Evolutionary conservation across 1,140 invertebrate genomes (phyloP).

Genomic region (Calycopis cecrops): DNA sequence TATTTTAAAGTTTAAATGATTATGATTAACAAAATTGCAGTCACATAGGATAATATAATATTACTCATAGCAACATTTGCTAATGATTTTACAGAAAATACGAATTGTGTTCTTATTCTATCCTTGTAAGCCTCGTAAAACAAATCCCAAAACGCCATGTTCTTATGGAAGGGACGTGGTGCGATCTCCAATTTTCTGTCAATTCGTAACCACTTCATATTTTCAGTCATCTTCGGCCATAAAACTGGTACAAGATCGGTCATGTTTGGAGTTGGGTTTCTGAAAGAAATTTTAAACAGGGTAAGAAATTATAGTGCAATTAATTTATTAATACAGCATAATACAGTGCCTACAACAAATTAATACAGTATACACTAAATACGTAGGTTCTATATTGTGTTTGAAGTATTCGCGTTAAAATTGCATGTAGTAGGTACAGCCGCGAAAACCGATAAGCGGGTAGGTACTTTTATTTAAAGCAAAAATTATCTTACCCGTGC

Average conservation of each 20-base stretch:
- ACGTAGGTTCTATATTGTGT: no score
- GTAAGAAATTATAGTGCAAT: no score
- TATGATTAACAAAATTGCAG: no score
- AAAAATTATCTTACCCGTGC: conserved; percentile 31
- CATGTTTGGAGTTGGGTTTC: conserved; percentile 35
- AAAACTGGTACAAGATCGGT: conserved; percentile 29
- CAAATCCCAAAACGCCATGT: conserved; percentile 39
- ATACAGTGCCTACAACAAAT: no score
- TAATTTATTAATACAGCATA: no score
- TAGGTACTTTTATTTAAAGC: neutral
- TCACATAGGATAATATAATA: no score
- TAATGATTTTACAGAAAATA: neutral
- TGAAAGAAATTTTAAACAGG: no score
- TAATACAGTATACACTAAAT: no score
- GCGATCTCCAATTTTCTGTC: conserved; percentile 19
- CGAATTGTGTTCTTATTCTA: conserved; percentile 7
- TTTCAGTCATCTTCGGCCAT: conserved; percentile 27
- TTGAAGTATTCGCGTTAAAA: neutral
- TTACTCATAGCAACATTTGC: neutral
- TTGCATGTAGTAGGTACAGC: no score
- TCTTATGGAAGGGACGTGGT: conserved; percentile 24
- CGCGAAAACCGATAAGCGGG: no score
- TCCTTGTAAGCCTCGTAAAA: conserved; percentile 29
- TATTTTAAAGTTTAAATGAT: no score
- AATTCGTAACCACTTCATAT: conserved; percentile 31